Conservation (phyloP, 2,888 invertebrate species). For the Noctua pronuba region DNA sequence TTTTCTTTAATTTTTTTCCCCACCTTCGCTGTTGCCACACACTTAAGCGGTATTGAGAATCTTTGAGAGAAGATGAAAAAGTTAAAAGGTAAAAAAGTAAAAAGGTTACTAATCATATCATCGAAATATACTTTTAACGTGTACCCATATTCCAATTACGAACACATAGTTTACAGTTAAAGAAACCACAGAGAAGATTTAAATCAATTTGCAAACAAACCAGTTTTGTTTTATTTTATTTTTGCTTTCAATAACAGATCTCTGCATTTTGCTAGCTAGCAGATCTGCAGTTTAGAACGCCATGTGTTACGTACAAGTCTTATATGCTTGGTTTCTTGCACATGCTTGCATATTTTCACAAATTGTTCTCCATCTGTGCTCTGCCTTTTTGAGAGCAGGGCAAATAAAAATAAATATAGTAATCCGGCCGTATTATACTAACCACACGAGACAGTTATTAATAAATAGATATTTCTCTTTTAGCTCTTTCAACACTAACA, state of each 20-base stretch:
- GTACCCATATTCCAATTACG: background rate
- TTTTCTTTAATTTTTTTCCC: background rate
- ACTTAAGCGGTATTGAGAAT: too few relatives aligned
- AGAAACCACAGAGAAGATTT: background rate
- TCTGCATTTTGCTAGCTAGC: constrained; percentile 4
- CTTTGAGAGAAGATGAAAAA: too few relatives aligned
- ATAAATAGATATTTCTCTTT: too few relatives aligned
- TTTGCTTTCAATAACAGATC: constrained; percentile 23
- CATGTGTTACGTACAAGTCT: constrained; percentile 29
- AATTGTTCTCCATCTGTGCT: background rate
- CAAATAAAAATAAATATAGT: too few relatives aligned
- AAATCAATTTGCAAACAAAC: background rate
- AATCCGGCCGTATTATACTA: too few relatives aligned
- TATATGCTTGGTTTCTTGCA: constrained; percentile 9
- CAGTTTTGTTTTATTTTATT: constrained; percentile 2
- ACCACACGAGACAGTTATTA: too few relatives aligned
- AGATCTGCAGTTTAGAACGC: constrained; percentile 18
- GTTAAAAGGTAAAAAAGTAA: too few relatives aligned
- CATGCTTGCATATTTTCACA: constrained; percentile 5
- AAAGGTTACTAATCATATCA: too few relatives aligned
- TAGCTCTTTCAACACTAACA: too few relatives aligned
- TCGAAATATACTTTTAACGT: too few relatives aligned
- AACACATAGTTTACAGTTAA: background rate
- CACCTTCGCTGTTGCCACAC: too few relatives aligned
- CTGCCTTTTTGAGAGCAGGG: background rate